Evolutionary conservation across 2,797 vertebrate genomes (phyloP), one percentile per base, ranked within the genome.

Genomic region (Malurus leucopterus): DNA sequence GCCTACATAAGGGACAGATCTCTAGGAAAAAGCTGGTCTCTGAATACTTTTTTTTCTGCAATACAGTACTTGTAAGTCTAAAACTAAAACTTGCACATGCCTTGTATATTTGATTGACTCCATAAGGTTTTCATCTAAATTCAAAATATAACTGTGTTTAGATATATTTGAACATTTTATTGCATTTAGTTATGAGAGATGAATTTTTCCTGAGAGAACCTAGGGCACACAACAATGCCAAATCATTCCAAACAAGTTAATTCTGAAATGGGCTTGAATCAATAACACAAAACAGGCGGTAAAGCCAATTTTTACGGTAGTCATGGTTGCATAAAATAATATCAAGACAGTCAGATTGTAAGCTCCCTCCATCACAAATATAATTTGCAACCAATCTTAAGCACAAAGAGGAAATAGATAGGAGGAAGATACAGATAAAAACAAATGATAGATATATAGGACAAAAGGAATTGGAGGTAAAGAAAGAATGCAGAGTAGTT

Each of bases 161-260:
- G 73, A 91, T 94, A 89, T 89, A 94, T 94, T 73, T 93, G 89
- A 95, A 92, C 87, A 91, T 84, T 95, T 93, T 93, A 95, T 93
- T 96, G 77, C 79, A 91, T 95, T 95, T 95, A 86, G 81, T 96
- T 94, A 93, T 79, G 88, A 95, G 89, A 94, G 55, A 94, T 57
- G 89, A 93, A 87, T 96, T 94, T 90, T 94, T 90, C 86, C 92
- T 83, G 80, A 64, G 81, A 93, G 85, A 93, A 95, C 57, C 73
- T 61, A 69, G 74, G 90, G 87, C 91, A 92, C 74, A 76, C 38
- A 69, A 83, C 90, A 68, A 90, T 89, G 73, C 86, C 86, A 86
- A 62, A 96, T 96, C 94, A 86, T 93, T 92, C 69, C 74, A 93
- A 96, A 96, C 85, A 92, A 93, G 89, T 94, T 95, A 95, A 93